Evolutionary conservation across 2,797 vertebrate species (phyloP), one percentile per base, ranked within the genome.

Genomic region (Synaphobranchus kaupii): DNA sequence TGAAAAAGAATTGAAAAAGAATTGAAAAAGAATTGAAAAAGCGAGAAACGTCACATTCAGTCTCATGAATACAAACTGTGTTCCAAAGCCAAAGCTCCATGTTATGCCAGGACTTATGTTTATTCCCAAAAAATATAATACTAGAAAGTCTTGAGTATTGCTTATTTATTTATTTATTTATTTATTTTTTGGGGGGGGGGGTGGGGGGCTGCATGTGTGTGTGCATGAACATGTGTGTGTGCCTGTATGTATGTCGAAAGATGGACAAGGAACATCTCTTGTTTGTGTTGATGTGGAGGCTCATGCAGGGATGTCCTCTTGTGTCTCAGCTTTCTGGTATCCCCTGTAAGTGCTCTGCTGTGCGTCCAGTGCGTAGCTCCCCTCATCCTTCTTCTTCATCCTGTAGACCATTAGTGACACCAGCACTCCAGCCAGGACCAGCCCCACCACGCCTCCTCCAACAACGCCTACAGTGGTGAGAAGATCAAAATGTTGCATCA

Each of bases 361-460:
- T 89, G 97, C 96, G 56, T 97, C 96, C 91, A 97, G 90, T 58
- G 96, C 96, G 91, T 97, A 97, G 93, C 96, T 97, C 84, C 97
- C 97, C 92, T 97, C 97, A 0, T 97, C 97, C 91, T 97, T 97
- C 91, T 97, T 97, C 93, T 96, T 97, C 96, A 97, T 97, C 91
- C 96, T 94, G 87, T 97, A 97, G 34, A 97, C 93, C 95, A 97
- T 96, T 87, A 97, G 96, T 0, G 92, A 93, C 84, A 97, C 96
- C 90, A 97, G 93, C 91, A 94, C 94, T 86, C 95, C 93, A 0
- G 97, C 96, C 7, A 97, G 95, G 54, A 95, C 90, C 90, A 97
- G 91, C 48, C 96, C 97, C 84, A 97, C 96, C 0, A 97, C 88
- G 90, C 97, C 97, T 88, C 96, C 97, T 3, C 96, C 96, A 68